These are phyloP conservation scores for Oasisia sp. DNA, from an alignment of 2,888 invertebrate species.

Conservation along the genomic window DNA sequence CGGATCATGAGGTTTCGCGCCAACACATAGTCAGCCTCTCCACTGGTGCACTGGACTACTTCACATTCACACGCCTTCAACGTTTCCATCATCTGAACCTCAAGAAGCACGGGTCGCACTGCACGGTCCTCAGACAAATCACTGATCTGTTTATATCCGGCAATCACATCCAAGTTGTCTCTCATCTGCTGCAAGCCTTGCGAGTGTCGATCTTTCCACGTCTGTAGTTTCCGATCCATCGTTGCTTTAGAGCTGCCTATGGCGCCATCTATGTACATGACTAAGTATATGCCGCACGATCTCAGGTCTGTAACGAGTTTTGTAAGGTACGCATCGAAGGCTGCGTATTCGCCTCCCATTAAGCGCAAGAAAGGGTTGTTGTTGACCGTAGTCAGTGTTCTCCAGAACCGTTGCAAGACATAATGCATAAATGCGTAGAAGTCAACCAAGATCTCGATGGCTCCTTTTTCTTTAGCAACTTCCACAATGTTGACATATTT, in stretches of 20 bases:
- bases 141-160: slow-evolving; percentile 43
- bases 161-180: slow-evolving; percentile 49
- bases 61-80: slow-evolving; percentile 53
- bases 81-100: slow-evolving; percentile 49
- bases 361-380: slow-evolving; percentile 53
- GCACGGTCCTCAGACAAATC: slow-evolving; percentile 43
- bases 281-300: slow-evolving; percentile 51
- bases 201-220: slow-evolving; percentile 54
- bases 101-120: slow-evolving; percentile 57
- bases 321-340: slow-evolving; percentile 49
- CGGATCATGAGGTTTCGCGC: slow-evolving; percentile 51
- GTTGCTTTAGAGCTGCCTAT: slow-evolving; percentile 50
- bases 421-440: slow-evolving; percentile 57
- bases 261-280: slow-evolving; percentile 58
- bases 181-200: slow-evolving; percentile 49
- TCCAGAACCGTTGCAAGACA: slow-evolving; percentile 51
- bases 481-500: slow-evolving; percentile 55
- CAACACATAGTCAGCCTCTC: slow-evolving; percentile 58
- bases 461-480: slow-evolving; percentile 47
- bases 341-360: slow-evolving; percentile 57
- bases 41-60: slow-evolving; percentile 46
- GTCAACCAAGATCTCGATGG: slow-evolving; percentile 60
- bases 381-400: slow-evolving; percentile 42
- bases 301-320: slow-evolving; percentile 54
- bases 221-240: slow-evolving; percentile 53